Percentiles rank a stretch among this genome's conserved stretches.
phyloP scores from a whole-genome alignment of 2,888 invertebrate genomes.

The Drosophila imparisetae region DNA sequence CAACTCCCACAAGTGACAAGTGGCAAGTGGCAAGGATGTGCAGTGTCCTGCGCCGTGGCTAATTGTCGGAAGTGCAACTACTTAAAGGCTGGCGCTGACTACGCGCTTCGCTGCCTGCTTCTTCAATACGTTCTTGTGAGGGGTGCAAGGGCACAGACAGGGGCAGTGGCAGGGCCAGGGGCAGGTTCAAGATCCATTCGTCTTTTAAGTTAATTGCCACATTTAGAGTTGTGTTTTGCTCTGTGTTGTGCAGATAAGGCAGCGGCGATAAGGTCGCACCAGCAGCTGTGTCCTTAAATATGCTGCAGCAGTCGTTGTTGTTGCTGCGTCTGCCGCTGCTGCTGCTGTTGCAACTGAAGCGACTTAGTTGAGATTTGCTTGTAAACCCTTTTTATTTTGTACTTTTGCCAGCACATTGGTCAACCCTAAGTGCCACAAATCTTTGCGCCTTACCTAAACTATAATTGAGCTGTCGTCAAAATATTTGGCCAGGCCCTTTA shows the following conservation, averaged over 20 bases:
- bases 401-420: slow-evolving; percentile 30
- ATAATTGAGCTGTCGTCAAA: slow-evolving; percentile 64
- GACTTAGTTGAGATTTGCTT: slow-evolving; percentile 64
- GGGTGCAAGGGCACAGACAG: neutral
- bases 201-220: slow-evolving; percentile 69
- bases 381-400: slow-evolving; percentile 30
- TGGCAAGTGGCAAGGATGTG: slow-evolving; percentile 17
- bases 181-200: neutral
- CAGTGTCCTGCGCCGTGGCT: slow-evolving; percentile 43
- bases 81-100: slow-evolving; percentile 58
- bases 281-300: slow-evolving; percentile 10
- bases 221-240: slow-evolving; percentile 51
- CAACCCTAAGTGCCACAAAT: slow-evolving; percentile 28
- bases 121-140: slow-evolving; percentile 5
- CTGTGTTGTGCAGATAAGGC: slow-evolving; percentile 8
- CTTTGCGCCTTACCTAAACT: slow-evolving; percentile 17
- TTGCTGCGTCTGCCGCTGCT: neutral
- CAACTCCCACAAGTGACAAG: slow-evolving; percentile 57
- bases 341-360: slow-evolving; percentile 32
- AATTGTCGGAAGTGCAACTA: slow-evolving; percentile 72
- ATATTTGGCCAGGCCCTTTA: slow-evolving; percentile 50
- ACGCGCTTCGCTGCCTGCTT: slow-evolving; percentile 57
- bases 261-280: slow-evolving; percentile 44
- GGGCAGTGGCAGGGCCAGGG: neutral
- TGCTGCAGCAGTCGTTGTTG: slow-evolving; percentile 13